These are phyloP conservation scores for Gymnoscopelus microlampas DNA, from an alignment of 2,797 vertebrate genomes.

Conservation along the genomic window DNA sequence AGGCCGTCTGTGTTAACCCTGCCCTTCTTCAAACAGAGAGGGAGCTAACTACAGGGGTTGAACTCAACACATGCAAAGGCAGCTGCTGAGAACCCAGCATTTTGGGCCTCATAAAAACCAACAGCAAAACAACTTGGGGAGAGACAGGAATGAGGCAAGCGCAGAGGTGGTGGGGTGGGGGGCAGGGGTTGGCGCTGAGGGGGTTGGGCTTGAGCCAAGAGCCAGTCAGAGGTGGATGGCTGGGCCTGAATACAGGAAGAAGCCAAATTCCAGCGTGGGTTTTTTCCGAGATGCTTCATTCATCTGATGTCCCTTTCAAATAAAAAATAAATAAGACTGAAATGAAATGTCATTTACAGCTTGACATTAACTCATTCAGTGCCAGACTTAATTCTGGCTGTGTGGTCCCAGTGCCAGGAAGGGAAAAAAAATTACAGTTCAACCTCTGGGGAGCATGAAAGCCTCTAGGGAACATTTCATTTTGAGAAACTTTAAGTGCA, in stretches of 20 bases:
- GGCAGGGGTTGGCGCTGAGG: not conserved
- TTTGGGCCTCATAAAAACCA: constrained; percentile 76
- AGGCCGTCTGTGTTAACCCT: constrained; percentile 26
- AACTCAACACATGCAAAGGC: constrained; percentile 64
- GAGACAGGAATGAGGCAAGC: constrained; percentile 41
- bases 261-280: constrained; percentile 62
- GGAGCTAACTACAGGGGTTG: constrained; percentile 43
- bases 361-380: no score
- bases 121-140: constrained; percentile 69
- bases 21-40: constrained; percentile 27
- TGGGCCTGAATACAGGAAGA: constrained; percentile 63
- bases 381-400: no score
- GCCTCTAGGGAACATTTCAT: no score
- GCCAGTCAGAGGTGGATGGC: constrained; percentile 66
- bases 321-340: no score
- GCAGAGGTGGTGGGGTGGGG: not conserved
- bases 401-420: no score
- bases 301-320: constrained; percentile 45
- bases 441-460: no score
- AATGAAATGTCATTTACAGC: no score
- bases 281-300: constrained; percentile 46
- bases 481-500: not conserved
- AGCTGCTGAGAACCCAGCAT: constrained; percentile 65
- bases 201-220: constrained; percentile 49
- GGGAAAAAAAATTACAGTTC: no score